These are phyloP conservation scores for Isurus oxyrinchus DNA, from an alignment of 2,113 vertebrate species.

Conservation along the genomic window DNA sequence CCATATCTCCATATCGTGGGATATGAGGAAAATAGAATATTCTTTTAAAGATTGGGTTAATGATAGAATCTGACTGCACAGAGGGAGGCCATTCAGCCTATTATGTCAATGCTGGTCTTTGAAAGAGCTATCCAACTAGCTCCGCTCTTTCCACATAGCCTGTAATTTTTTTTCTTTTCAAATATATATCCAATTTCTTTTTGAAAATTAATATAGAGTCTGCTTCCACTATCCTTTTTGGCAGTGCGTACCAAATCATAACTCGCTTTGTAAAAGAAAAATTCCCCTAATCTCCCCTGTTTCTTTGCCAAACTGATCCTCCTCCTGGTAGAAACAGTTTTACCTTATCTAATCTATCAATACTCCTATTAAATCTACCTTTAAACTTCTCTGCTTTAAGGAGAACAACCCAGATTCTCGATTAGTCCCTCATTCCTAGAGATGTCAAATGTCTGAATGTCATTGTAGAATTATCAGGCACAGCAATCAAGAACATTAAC, in stretches of 20 bases:
- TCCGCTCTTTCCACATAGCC: not conserved
- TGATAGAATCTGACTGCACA: not conserved
- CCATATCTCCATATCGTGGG: not conserved
- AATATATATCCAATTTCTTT: not conserved
- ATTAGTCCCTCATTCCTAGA: not conserved
- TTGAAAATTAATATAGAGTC: not conserved
- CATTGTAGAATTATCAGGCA: not conserved
- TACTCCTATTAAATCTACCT: not conserved
- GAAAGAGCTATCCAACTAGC: not conserved
- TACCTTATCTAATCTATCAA: not conserved
- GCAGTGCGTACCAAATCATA: not conserved
- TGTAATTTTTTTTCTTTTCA: not conserved
- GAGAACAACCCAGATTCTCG: not conserved
- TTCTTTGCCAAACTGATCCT: not conserved
- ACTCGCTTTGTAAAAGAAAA: not conserved
- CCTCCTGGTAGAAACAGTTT: not conserved
- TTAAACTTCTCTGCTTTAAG: not conserved
- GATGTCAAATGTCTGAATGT: not conserved
- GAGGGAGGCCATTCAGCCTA: not conserved
- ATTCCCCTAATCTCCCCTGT: not conserved
- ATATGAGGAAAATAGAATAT: not conserved
- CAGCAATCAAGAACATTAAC: not conserved
- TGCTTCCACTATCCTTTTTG: not conserved
- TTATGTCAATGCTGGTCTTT: not conserved
- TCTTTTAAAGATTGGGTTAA: not conserved